These are phyloP conservation scores for Anoura caudifer DNA, from an alignment of 2,113 vertebrate species.

Conservation along the genomic window DNA sequence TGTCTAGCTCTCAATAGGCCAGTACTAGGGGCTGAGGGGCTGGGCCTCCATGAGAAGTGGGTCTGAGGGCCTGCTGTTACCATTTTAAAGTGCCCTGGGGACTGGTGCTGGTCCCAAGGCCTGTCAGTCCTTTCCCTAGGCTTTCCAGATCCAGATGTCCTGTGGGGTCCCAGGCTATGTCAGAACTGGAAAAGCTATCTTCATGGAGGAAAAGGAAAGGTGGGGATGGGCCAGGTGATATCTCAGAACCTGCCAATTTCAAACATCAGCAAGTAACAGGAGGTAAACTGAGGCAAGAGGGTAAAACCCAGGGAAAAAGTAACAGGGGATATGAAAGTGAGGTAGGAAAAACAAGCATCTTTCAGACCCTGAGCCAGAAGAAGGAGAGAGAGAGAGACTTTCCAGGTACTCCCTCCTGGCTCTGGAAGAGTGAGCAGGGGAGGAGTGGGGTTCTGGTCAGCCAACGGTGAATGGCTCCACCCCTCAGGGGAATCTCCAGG, in stretches of 20 bases:
- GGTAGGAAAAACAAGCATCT: background rate
- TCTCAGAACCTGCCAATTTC: background rate
- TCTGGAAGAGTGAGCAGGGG: background rate
- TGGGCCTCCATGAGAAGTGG: background rate
- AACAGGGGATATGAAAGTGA: background rate
- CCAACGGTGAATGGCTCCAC: background rate
- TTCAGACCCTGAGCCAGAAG: background rate
- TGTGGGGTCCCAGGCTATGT: background rate
- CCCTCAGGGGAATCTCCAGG: background rate
- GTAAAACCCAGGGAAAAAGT: background rate
- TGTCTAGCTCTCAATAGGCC: background rate
- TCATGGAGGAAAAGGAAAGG: background rate
- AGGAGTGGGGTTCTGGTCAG: background rate
- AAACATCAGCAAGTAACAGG: background rate
- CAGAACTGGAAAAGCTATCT: background rate
- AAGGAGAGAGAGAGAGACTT: background rate
- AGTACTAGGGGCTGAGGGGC: background rate
- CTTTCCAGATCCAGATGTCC: conserved; percentile 12
- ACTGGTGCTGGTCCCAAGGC: background rate
- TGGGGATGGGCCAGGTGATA: background rate
- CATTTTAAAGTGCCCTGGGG: no score
- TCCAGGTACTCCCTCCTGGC: background rate
- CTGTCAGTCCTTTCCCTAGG: background rate
- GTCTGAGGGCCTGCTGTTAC: background rate
- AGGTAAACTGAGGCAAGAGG: background rate